Evolutionary conservation across 2,888 invertebrate species (phyloP).

Genomic region (Macaria liturata): DNA sequence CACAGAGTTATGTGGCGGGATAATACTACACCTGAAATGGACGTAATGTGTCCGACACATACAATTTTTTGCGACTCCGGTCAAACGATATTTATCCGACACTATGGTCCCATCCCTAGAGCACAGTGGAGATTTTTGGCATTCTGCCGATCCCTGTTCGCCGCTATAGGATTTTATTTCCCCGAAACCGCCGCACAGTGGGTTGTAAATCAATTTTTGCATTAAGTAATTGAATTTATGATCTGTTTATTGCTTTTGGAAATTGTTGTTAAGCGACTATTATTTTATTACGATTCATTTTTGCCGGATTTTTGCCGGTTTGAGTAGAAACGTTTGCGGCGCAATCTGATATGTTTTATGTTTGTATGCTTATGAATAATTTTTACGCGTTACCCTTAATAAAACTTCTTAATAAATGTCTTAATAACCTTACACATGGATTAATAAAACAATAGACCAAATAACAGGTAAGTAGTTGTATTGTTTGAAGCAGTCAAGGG

Average conservation of each 20-base stretch:
- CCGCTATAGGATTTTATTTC: constrained; percentile 66
- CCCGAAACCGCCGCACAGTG: constrained; percentile 50
- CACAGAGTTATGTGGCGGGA: no score
- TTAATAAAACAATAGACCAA: no score
- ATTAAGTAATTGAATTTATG: constrained; percentile 80
- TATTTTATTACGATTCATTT: constrained; percentile 49
- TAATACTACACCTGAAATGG: no score
- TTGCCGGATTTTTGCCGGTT: constrained; percentile 30
- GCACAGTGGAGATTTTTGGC: constrained; percentile 63
- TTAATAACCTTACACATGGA: no score
- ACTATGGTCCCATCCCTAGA: constrained; percentile 44
- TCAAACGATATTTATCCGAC: neutral
- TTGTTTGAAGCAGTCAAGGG: no score
- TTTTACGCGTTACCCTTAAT: no score
- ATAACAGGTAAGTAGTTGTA: no score
- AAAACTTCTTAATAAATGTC: no score
- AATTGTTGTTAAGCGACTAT: constrained; percentile 73
- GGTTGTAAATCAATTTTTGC: constrained; percentile 75
- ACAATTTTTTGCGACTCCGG: no score
- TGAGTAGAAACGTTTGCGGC: constrained; percentile 20
- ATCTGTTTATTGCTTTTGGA: constrained; percentile 74
- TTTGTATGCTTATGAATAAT: no score
- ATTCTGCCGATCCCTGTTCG: constrained; percentile 59
- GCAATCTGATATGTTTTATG: no score
- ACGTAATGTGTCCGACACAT: neutral